Evolutionary conservation across 1,140 invertebrate species (phyloP).

Genomic region (Ylistrum balloti): DNA sequence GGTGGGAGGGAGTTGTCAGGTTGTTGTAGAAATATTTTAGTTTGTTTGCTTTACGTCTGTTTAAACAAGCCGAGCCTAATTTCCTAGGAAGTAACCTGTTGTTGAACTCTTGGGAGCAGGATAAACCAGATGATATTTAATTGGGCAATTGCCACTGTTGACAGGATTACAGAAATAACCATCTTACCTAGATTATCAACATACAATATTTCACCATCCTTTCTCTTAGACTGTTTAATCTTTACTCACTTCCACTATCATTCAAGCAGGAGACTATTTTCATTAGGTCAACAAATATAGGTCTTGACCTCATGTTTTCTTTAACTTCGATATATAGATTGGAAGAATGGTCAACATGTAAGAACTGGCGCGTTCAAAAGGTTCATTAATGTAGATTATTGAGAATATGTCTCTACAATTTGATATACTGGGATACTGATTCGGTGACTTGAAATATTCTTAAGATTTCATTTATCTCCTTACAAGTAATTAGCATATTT

Average conservation of each 20-base stretch:
- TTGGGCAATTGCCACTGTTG: not conserved
- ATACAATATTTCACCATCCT: not conserved
- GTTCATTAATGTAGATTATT: not conserved
- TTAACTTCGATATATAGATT: not conserved
- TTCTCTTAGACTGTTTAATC: not conserved
- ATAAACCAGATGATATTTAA: not conserved
- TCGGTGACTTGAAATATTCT: too few species aligned
- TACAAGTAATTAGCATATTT: too few species aligned
- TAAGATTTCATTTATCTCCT: too few species aligned
- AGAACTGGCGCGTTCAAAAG: too few species aligned
- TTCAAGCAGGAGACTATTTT: not conserved
- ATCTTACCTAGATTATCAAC: not conserved
- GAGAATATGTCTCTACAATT: not conserved
- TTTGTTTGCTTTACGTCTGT: constrained; percentile 35
- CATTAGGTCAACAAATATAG: not conserved
- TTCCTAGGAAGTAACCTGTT: not conserved
- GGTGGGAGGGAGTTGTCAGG: not conserved
- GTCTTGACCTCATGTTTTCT: not conserved
- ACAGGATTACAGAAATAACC: not conserved
- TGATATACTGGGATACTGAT: too few species aligned
- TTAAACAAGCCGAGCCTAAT: not conserved
- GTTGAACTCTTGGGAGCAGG: not conserved
- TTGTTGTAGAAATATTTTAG: not conserved
- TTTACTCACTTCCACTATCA: not conserved
- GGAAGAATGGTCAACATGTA: not conserved